Base-by-base conservation (phyloP, 2,888 invertebrate species). In the Erebia ligea region DNA sequence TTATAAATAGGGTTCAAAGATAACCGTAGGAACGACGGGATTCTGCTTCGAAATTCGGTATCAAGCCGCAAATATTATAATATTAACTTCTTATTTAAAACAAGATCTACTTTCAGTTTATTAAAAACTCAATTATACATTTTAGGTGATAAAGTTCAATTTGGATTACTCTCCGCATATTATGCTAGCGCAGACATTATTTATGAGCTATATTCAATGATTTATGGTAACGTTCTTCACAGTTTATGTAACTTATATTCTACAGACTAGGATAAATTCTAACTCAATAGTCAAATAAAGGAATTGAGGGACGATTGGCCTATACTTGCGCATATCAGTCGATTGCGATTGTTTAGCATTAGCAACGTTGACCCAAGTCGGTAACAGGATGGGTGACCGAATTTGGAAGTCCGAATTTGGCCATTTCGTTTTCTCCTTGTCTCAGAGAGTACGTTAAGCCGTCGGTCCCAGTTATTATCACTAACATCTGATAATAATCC, bases 191-290 rank as follows among this genome's bases (percentile, higher is more conserved):
- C 59, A 48, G 64, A 62, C 67, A 67, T 62, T 66, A 70, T 75
- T 73, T 73, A 76, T 72, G 70, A 69, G 67, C 64, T 70, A 72
- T 73, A 70, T 67, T 66, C 50, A 68, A 48, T 72, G 75, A 76
- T 76, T 76, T 76, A 75, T 69, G 58, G 68, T 69, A 54, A 70
- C 67, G 68, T 73, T 73, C 71, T 71, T 76, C 69, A 67, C 73
- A 71, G 72, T 74, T 72, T 76, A 70, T 76, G 61, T 71, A 73
- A 52, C 65, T 72, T 71, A 58, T 73, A 58, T 67, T 59, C 66
- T 59, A 65, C 62, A 58, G 11, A 58, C 52, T 56, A 67, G 61
- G 64, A 72, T 67, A 68, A 70, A 72, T 73, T 74, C 69, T 61
- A 54, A 34, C 10, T 19, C 48, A 45, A 17, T 65, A 34, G 34